Evolutionary conservation across 2,113 vertebrate species (phyloP).

Genomic region (Rattus rattus): DNA sequence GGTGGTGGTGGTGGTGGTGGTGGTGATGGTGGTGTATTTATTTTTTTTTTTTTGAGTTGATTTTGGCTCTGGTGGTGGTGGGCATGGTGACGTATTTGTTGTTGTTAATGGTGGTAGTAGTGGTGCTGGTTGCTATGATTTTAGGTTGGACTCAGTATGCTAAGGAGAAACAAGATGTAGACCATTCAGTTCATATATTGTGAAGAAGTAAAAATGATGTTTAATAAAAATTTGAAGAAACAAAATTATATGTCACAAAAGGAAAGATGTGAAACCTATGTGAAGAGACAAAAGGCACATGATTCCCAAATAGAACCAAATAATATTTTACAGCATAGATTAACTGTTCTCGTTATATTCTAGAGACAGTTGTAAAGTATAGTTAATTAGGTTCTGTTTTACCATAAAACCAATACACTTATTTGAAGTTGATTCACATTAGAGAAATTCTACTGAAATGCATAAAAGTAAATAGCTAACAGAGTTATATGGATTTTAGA

Average conservation of each 20-base stretch:
- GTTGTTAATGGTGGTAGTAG: neutral
- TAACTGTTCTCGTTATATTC: neutral
- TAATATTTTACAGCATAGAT: constrained; percentile 18
- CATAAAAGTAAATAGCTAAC: constrained; percentile 12
- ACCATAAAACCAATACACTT: constrained; percentile 54
- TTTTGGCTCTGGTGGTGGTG: neutral
- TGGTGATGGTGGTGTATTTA: neutral
- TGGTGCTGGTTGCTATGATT: neutral
- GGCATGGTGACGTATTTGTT: neutral
- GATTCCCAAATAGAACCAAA: constrained; percentile 6
- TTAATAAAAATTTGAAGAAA: constrained; percentile 26
- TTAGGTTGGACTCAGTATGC: neutral
- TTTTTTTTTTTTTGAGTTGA: too few relatives aligned
- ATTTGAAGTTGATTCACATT: constrained; percentile 57
- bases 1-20: too few relatives aligned
- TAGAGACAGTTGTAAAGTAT: constrained; percentile 20
- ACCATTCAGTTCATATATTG: neutral
- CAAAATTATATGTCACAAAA: neutral
- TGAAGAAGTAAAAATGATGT: neutral
- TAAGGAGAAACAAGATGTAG: neutral
- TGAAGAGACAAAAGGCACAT: neutral
- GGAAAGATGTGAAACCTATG: neutral
- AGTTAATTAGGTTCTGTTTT: neutral
- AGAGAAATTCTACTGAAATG: constrained; percentile 23
- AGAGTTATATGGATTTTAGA: constrained; percentile 10